phyloP scores from a whole-genome alignment of 2,113 vertebrate genomes.

The Ovibos moschatus region DNA sequence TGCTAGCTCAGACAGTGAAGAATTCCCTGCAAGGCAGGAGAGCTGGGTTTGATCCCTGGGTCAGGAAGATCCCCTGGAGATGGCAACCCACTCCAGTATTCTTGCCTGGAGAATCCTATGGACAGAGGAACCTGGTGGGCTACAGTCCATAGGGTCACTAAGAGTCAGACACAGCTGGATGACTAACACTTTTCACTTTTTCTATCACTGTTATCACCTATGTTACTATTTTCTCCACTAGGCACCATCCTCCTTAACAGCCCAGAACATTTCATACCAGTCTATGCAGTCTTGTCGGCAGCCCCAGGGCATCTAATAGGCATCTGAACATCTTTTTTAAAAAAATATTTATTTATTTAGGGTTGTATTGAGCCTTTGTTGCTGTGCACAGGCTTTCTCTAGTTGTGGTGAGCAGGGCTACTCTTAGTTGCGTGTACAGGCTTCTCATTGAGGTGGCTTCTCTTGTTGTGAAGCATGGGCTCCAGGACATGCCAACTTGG shows the following conservation, averaged over 20 bases:
- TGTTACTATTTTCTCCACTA: not conserved
- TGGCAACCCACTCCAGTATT: not conserved
- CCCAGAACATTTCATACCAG: not conserved
- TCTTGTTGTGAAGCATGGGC: rapidly evolving
- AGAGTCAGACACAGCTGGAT: not conserved
- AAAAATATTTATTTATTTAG: not conserved
- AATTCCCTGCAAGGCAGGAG: not conserved
- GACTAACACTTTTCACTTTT: not conserved
- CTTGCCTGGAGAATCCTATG: not conserved
- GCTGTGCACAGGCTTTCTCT: not conserved
- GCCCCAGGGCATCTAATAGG: not conserved
- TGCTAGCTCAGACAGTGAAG: not conserved
- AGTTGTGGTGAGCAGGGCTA: not conserved
- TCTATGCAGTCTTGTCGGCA: not conserved
- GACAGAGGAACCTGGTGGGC: not conserved
- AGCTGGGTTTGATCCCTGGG: not conserved
- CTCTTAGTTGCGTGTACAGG: not conserved
- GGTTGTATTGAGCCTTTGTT: not conserved
- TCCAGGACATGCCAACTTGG: not conserved
- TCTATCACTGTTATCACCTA: not conserved
- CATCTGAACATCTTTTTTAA: not conserved
- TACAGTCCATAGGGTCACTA: not conserved
- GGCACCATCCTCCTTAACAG: not conserved
- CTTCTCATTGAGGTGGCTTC: not conserved
- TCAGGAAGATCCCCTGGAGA: not conserved